These are phyloP conservation scores for Diogma glabrata DNA, from an alignment of 2,888 invertebrate species.

Conservation along the genomic window DNA sequence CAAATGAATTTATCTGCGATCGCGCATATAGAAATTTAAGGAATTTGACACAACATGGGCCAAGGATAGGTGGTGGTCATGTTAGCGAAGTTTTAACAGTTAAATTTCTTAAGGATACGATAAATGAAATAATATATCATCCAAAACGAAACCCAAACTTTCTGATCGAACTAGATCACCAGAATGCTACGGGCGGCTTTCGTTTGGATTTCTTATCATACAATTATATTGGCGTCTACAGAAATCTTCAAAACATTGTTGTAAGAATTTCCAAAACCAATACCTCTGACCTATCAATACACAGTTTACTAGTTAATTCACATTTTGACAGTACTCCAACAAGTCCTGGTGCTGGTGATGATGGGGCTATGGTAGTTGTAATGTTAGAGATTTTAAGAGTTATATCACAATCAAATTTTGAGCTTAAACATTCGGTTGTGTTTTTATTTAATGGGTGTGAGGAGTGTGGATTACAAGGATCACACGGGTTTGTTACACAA, in stretches of 20 bases:
- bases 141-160: constrained; percentile 22
- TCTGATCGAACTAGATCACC: constrained; percentile 30
- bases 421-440: constrained; percentile 44
- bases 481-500: constrained; percentile 55
- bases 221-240: constrained; percentile 21
- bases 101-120: constrained; percentile 32
- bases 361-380: constrained; percentile 48
- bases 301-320: constrained; percentile 61
- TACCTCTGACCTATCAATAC: not conserved
- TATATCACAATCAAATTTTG: constrained; percentile 29
- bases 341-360: constrained; percentile 64
- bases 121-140: constrained; percentile 24
- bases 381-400: constrained; percentile 49
- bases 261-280: constrained; percentile 25
- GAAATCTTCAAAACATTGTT: constrained; percentile 32
- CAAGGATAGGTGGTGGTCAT: constrained; percentile 56
- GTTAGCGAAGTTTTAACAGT: constrained; percentile 56
- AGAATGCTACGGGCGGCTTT: constrained; percentile 29
- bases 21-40: constrained; percentile 51
- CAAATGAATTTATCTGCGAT: constrained; percentile 53
- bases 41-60: constrained; percentile 52
- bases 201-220: not conserved
- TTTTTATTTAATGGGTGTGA: constrained; percentile 60
- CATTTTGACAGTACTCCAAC: constrained; percentile 86
- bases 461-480: constrained; percentile 53